Base-by-base conservation (phyloP, 1,140 invertebrate species). In the Chironomus tepperi region DNA sequence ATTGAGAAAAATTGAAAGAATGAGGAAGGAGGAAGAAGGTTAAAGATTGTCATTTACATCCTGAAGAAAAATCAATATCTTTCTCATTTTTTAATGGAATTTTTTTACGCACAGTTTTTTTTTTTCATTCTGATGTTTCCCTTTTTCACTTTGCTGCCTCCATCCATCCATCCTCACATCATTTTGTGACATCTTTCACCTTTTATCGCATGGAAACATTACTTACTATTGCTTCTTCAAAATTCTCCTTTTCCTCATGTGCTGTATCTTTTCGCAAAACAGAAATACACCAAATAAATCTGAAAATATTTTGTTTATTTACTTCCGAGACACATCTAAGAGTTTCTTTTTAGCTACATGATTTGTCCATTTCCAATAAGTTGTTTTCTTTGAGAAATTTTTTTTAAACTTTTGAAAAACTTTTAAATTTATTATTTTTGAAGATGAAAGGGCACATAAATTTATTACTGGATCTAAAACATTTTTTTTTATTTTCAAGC, bases 1-100 rank as follows among this genome's bases (percentile, higher is more conserved):
- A 12, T n/a, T n/a, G 5, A 57, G 8, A 12, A 57, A 57, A 57
- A 57, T 12, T n/a, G 47, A 12, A 15, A 57, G n/a, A 57, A 57
- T 57, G 12, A 57, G 47, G 47, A 57, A 57, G 15, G 47, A 57
- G 47, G 24, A 57, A 57, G 47, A n/a, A 57, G 47, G 47, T 57
- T n/a, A 57, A 57, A 57, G n/a, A 57, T 57, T 57, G 47, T 57
- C 47, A 57, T 57, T 57, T 57, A 57, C 47, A 57, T 57, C 12
- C 47, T 57, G 47, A n/a, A n/a, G 15, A n/a, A 57, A 57, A 57
- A 57, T 57, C 47, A 57, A 57, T 57, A 57, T 57, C 47, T 57
- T 57, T 57, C 47, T 57, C 47, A 57, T 57, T 57, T 57, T 57
- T 57, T 57, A 57, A 57, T 57, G 47, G 47, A 57, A 15, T 57